A percentile compares a stretch with the other conserved stretches of the same genome.
phyloP scores from a whole-genome alignment of 2,888 invertebrate genomes.

The Drosophila melanocephala region DNA sequence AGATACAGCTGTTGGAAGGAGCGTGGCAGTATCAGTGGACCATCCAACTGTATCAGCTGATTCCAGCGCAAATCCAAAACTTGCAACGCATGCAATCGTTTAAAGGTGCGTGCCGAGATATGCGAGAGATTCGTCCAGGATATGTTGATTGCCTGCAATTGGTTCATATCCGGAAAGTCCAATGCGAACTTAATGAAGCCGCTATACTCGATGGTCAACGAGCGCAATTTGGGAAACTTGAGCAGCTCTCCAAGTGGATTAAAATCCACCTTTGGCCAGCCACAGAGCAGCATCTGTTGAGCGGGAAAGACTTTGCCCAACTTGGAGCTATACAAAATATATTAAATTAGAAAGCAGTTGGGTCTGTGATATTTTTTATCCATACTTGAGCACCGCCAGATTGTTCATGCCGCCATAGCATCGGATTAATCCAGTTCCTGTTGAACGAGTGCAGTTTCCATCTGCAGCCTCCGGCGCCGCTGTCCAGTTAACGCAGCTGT shows the following conservation, averaged over 20 bases:
- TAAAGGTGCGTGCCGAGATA: slow-evolving; percentile 81
- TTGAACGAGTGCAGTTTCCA: slow-evolving; percentile 80
- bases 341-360: not conserved
- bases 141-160: slow-evolving; percentile 84
- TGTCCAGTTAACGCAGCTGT: slow-evolving; percentile 79
- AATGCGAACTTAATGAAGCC: slow-evolving; percentile 77
- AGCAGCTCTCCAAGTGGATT: slow-evolving; percentile 78
- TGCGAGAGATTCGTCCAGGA: slow-evolving; percentile 84
- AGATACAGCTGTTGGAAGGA: slow-evolving; percentile 80
- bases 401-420: slow-evolving; percentile 84
- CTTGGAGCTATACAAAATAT: slow-evolving; percentile 41
- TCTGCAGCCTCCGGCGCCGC: slow-evolving; percentile 74
- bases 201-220: slow-evolving; percentile 83
- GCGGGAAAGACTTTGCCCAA: slow-evolving; percentile 34
- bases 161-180: slow-evolving; percentile 83
- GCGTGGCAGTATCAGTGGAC: slow-evolving; percentile 77
- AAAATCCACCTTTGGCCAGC: slow-evolving; percentile 81
- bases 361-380: not conserved
- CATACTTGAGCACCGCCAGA: slow-evolving; percentile 70
- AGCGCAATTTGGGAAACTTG: slow-evolving; percentile 79
- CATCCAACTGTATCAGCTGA: slow-evolving; percentile 83
- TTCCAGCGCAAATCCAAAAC: slow-evolving; percentile 84
- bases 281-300: slow-evolving; percentile 79
- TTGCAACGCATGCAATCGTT: slow-evolving; percentile 76
- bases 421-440: slow-evolving; percentile 68